Evolutionary conservation across 2,888 invertebrate genomes (phyloP).

Genomic region (Drosophila bunnanda): DNA sequence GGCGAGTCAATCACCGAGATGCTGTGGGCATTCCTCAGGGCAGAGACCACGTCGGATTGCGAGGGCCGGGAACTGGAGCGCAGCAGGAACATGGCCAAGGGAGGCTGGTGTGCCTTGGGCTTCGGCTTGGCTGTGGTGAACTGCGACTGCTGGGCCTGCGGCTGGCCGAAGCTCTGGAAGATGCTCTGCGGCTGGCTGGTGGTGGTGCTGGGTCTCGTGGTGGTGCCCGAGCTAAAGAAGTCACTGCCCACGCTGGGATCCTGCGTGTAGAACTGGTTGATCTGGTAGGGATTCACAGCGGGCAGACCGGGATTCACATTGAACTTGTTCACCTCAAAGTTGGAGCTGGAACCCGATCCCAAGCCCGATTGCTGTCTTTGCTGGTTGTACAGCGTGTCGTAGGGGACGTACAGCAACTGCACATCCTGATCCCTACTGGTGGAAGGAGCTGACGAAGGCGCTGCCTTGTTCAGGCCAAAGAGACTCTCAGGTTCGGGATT

Average conservation of each 20-base stretch:
- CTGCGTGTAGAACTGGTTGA: constrained; percentile 84
- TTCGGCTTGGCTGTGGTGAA: constrained; percentile 86
- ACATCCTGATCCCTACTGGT: constrained; percentile 87
- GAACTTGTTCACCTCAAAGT: constrained; percentile 78
- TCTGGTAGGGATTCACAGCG: constrained; percentile 85
- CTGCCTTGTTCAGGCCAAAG: constrained; percentile 69
- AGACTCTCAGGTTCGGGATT: constrained; percentile 66
- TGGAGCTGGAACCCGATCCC: constrained; percentile 59
- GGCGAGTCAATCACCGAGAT: constrained; percentile 92
- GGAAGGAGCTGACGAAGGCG: constrained; percentile 53
- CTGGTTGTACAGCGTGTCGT: constrained; percentile 88
- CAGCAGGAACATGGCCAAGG: constrained; percentile 92
- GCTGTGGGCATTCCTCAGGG: constrained; percentile 89
- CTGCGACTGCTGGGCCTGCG: constrained; percentile 84
- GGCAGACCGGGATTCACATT: constrained; percentile 78
- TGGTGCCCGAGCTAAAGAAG: constrained; percentile 71
- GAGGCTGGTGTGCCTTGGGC: constrained; percentile 92
- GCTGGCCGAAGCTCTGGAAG: constrained; percentile 80
- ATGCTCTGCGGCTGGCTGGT: constrained; percentile 77
- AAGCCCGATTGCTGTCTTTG: constrained; percentile 66
- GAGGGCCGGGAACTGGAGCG: constrained; percentile 85
- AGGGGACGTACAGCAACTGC: constrained; percentile 92
- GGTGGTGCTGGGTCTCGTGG: constrained; percentile 80
- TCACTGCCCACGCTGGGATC: constrained; percentile 74
- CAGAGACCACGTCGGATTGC: constrained; percentile 89